Evolutionary conservation across 2,113 vertebrate species (phyloP).

Genomic region (Agapornis roseicollis): DNA sequence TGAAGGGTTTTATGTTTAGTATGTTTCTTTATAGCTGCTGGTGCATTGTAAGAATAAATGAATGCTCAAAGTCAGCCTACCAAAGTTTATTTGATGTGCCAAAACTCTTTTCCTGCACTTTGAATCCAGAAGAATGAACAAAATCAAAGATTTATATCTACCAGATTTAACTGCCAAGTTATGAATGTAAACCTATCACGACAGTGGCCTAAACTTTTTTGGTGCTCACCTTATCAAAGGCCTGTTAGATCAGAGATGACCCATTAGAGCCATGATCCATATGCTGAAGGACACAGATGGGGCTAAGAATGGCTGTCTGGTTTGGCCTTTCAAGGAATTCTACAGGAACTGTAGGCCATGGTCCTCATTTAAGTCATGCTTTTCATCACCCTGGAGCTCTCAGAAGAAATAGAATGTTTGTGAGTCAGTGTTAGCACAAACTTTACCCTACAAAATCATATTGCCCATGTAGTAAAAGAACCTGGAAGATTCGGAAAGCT

Average conservation of each 20-base stretch:
- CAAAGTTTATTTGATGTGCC: background rate
- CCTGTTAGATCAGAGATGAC: background rate
- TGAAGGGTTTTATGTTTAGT: conserved; percentile 24
- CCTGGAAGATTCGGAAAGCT: background rate
- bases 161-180: background rate
- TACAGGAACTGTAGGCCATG: background rate
- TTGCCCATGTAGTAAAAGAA: background rate
- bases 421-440: background rate
- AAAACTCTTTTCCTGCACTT: background rate
- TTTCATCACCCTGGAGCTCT: background rate
- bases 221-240: background rate
- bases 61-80: background rate
- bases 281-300: background rate
- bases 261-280: background rate
- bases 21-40: conserved; percentile 16
- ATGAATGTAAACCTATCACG: background rate
- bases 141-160: background rate
- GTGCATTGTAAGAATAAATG: background rate
- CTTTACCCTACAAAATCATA: background rate
- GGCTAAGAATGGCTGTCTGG: background rate
- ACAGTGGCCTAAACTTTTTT: background rate
- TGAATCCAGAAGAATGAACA: background rate
- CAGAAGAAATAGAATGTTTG: background rate
- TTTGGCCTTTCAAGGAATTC: background rate
- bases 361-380: background rate